phyloP scores from a whole-genome alignment of 1,140 invertebrate species.

The Onthophagus taurus region DNA sequence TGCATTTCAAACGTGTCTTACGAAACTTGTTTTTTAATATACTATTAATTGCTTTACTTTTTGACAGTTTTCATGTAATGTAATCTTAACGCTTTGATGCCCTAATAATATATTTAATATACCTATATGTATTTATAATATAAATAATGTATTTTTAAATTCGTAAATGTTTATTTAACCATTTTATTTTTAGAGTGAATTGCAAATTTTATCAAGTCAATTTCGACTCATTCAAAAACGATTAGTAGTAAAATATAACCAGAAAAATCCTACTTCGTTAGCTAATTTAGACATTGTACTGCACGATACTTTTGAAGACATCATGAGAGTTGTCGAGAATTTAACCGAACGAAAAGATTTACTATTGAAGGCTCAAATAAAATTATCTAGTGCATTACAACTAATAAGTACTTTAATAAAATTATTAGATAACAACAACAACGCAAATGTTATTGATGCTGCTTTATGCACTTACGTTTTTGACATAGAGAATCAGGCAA shows the following conservation, averaged over 20 bases:
- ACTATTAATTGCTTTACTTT: too few species aligned
- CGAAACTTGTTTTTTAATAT: too few species aligned
- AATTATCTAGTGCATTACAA: slow-evolving; percentile 29
- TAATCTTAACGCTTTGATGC: too few species aligned
- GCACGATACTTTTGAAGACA: slow-evolving; percentile 58
- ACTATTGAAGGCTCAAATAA: slow-evolving; percentile 25
- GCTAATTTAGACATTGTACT: slow-evolving; percentile 62
- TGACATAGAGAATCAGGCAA: slow-evolving; percentile 35
- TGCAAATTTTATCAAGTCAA: slow-evolving; percentile 54
- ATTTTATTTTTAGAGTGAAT: slow-evolving; percentile 46
- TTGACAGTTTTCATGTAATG: too few species aligned
- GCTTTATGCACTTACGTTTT: slow-evolving; percentile 27
- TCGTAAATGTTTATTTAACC: too few species aligned
- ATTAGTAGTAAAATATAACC: slow-evolving; percentile 63
- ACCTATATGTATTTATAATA: too few species aligned
- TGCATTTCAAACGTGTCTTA: too few species aligned
- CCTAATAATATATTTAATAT: too few species aligned
- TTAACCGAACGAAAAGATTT: slow-evolving; percentile 39
- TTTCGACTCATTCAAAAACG: slow-evolving; percentile 63
- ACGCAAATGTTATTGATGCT: slow-evolving; percentile 23
- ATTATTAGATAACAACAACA: slow-evolving; percentile 29
- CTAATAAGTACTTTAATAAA: slow-evolving; percentile 29
- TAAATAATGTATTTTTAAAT: too few species aligned
- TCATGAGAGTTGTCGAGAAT: slow-evolving; percentile 41
- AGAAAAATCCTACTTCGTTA: slow-evolving; percentile 62